Conservation (phyloP, 2,113 vertebrate species). For the Mionectes macconnelli region DNA sequence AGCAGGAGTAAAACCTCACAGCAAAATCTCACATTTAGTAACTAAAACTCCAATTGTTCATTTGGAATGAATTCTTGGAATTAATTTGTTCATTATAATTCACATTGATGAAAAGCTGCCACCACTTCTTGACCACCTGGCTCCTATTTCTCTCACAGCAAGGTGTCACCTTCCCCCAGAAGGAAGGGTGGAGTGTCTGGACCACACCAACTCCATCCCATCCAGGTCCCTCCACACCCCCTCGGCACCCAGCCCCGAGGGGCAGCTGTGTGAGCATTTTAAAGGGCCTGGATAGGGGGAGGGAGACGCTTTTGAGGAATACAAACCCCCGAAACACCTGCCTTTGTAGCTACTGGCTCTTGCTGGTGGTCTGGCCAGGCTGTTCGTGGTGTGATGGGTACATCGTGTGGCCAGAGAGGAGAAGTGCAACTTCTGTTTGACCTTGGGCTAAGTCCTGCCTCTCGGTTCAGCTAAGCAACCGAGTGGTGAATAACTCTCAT, state of each 20-base stretch:
- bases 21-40: neutral
- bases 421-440: neutral
- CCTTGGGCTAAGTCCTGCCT: neutral
- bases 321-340: too few species aligned
- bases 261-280: neutral
- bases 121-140: neutral
- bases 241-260: neutral
- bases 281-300: neutral
- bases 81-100: neutral
- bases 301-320: neutral
- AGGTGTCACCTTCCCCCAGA: neutral
- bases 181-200: neutral
- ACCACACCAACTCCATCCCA: neutral
- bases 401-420: constrained; percentile 41
- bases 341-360: neutral
- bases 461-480: neutral
- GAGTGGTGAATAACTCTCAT: neutral
- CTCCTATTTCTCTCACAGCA: neutral
- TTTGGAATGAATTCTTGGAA: too few species aligned
- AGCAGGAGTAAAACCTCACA: neutral
- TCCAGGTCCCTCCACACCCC: neutral
- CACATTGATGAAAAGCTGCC: neutral
- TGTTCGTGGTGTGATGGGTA: neutral
- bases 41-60: neutral
- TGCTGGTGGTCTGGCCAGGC: neutral